A percentile compares a stretch with the other conserved stretches of the same genome.
These are phyloP conservation scores for Eumaeus atala DNA, from an alignment of 1,140 invertebrate genomes.

Conservation along the genomic window DNA sequence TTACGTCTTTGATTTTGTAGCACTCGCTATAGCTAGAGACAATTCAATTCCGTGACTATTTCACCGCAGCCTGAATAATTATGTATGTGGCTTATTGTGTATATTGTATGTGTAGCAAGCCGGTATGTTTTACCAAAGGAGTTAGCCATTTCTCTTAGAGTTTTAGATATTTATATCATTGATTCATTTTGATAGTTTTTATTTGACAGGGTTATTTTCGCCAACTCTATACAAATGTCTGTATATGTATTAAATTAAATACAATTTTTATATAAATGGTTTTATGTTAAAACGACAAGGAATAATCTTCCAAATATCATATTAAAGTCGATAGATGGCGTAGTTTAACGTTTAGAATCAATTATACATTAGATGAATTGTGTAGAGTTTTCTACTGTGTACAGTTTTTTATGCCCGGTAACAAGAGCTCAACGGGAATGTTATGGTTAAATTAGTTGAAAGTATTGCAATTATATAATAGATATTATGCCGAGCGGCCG, in stretches of 20 bases:
- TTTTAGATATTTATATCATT: constrained; percentile 53
- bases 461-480: constrained; percentile 27
- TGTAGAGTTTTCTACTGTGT: constrained; percentile 34
- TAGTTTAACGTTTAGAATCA: constrained; percentile 38
- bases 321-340: constrained; percentile 27
- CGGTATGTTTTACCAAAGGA: constrained; percentile 71
- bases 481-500: constrained; percentile 21
- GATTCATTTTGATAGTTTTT: constrained; percentile 31
- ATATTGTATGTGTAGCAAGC: constrained; percentile 39
- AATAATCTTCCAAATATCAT: constrained; percentile 12
- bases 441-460: constrained; percentile 19
- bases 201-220: constrained; percentile 36
- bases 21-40: too few species aligned
- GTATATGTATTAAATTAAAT: constrained; percentile 28
- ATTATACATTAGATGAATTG: constrained; percentile 49
- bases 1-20: too few species aligned
- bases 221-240: constrained; percentile 4
- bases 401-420: constrained; percentile 50
- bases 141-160: constrained; percentile 60
- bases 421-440: constrained; percentile 34
- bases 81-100: constrained; percentile 2
- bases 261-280: constrained; percentile 42
- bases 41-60: too few species aligned
- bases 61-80: not conserved
- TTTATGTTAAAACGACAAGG: constrained; percentile 22